These are phyloP conservation scores for Spermophilus dauricus DNA, from an alignment of 2,113 vertebrate genomes.

Conservation along the genomic window DNA sequence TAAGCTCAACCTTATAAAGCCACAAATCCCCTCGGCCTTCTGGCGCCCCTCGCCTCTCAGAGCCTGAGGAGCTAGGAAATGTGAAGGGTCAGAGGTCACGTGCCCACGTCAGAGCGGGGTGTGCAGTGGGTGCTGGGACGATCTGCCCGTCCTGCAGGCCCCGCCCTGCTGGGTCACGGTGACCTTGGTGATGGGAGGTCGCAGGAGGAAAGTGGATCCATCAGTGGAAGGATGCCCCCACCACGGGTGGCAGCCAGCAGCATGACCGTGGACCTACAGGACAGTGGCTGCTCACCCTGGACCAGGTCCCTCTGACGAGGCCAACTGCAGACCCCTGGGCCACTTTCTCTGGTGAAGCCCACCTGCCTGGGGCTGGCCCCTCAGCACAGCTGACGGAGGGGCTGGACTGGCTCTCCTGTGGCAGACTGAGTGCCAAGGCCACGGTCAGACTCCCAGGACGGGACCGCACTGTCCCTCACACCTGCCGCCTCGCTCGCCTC, in stretches of 20 bases:
- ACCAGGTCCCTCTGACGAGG: neutral
- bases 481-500: neutral
- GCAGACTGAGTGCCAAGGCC: neutral
- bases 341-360: neutral
- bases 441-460: neutral
- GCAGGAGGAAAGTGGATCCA: neutral
- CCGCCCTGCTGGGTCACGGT: neutral
- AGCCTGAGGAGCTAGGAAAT: neutral
- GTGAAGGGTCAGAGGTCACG: neutral
- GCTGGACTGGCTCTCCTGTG: neutral
- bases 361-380: neutral
- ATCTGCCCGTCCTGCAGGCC: neutral
- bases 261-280: rapidly evolving
- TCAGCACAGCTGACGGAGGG: neutral
- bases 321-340: neutral
- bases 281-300: neutral
- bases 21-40: neutral
- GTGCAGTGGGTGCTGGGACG: neutral
- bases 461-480: neutral
- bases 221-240: neutral
- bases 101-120: neutral
- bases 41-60: neutral
- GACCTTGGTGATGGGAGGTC: neutral
- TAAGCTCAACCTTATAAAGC: neutral
- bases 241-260: neutral